These are phyloP conservation scores for Vimba vimba DNA, from an alignment of 2,113 vertebrate genomes.

Conservation along the genomic window DNA sequence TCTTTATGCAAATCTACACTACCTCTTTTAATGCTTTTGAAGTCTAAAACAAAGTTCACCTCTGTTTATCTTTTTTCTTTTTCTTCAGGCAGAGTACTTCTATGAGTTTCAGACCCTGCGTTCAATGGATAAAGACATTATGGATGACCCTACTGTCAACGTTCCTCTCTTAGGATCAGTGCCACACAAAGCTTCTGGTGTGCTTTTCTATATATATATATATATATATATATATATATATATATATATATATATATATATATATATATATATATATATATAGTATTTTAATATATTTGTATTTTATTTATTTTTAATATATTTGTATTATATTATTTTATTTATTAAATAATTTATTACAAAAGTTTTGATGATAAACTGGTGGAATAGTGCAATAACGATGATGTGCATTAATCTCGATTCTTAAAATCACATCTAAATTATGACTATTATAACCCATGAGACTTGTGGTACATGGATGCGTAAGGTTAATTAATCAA, in stretches of 20 bases:
- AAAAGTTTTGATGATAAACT: background rate
- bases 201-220: slow-evolving; percentile 54
- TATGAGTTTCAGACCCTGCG: slow-evolving; percentile 89
- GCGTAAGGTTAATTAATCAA: background rate
- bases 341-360: background rate
- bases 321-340: no score
- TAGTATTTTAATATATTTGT: no score
- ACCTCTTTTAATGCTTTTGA: background rate
- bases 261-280: no score
- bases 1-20: background rate
- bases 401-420: background rate
- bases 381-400: background rate
- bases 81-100: slow-evolving; percentile 84
- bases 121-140: slow-evolving; percentile 89
- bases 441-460: background rate
- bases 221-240: no score
- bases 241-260: no score
- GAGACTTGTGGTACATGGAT: background rate
- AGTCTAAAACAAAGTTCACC: slow-evolving; percentile 16
- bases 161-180: slow-evolving; percentile 85
- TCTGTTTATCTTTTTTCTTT: slow-evolving; percentile 56
- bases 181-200: slow-evolving; percentile 88
- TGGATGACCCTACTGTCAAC: slow-evolving; percentile 88
- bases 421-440: background rate
- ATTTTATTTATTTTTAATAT: no score